These are phyloP conservation scores for Pteropus rufus DNA, from an alignment of 2,797 vertebrate species.

Conservation along the genomic window DNA sequence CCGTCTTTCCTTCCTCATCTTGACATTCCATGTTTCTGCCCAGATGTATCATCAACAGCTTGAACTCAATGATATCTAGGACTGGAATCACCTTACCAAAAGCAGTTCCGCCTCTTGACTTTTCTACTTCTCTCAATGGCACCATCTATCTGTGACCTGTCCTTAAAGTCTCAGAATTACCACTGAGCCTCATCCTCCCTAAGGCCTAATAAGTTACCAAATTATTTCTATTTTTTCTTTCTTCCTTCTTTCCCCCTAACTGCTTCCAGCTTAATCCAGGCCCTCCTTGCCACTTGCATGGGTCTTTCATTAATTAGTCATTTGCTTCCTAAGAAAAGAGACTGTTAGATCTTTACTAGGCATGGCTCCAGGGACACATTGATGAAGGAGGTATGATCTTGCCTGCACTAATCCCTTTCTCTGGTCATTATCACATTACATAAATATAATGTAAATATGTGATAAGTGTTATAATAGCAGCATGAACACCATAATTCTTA, in stretches of 20 bases:
- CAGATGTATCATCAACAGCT: not conserved
- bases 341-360: not conserved
- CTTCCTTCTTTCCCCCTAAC: not conserved
- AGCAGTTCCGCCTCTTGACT: not conserved
- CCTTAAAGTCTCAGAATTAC: not conserved
- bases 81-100: not conserved
- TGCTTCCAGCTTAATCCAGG: not conserved
- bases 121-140: not conserved
- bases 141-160: not conserved
- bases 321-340: not conserved
- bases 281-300: not conserved
- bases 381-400: not conserved
- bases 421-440: not conserved
- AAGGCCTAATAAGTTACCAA: not conserved
- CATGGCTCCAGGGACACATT: not conserved
- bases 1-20: too few relatives aligned
- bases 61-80: not conserved
- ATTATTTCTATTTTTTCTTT: not conserved
- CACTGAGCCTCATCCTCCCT: not conserved
- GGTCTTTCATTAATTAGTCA: not conserved
- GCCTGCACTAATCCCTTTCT: not conserved
- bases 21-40: not conserved
- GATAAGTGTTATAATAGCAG: not conserved
- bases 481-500: not conserved
- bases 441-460: not conserved